phyloP scores from a whole-genome alignment of 2,113 vertebrate genomes.

The Harpagus bidentatus region DNA sequence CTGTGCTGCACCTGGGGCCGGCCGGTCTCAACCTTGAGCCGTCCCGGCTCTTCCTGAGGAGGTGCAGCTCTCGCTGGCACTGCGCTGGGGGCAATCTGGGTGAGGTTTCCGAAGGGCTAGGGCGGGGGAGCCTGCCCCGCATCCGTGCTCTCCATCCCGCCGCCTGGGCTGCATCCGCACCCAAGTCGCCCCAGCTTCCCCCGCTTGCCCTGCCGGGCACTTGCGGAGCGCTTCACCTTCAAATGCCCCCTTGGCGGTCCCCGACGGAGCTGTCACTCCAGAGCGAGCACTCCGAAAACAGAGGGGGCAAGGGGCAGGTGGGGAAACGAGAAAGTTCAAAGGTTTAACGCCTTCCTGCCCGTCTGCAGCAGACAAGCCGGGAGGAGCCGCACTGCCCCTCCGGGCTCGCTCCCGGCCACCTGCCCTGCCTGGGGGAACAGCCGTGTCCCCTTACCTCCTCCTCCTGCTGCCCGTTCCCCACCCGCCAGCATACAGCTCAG shows the following conservation, averaged over 20 bases:
- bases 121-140: not conserved
- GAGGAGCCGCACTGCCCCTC: not conserved
- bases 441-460: not conserved
- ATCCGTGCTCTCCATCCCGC: not conserved
- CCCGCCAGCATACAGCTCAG: not conserved
- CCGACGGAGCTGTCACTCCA: not conserved
- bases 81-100: not conserved
- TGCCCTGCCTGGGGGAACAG: not conserved
- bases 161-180: not conserved
- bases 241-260: conserved; percentile 12
- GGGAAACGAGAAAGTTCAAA: not conserved
- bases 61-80: not conserved
- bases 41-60: not conserved
- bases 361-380: not conserved
- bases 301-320: not conserved
- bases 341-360: not conserved
- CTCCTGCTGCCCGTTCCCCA: fast-evolving
- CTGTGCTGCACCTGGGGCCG: not conserved
- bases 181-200: not conserved
- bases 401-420: not conserved
- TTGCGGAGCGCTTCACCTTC: conserved; percentile 37
- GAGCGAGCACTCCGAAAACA: not conserved
- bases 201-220: not conserved
- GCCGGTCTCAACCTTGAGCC: not conserved
- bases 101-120: not conserved